A percentile compares a stretch with the other conserved stretches of the same genome.
Conservation (phyloP, 2,888 invertebrate genomes). For the Thera britannica region DNA sequence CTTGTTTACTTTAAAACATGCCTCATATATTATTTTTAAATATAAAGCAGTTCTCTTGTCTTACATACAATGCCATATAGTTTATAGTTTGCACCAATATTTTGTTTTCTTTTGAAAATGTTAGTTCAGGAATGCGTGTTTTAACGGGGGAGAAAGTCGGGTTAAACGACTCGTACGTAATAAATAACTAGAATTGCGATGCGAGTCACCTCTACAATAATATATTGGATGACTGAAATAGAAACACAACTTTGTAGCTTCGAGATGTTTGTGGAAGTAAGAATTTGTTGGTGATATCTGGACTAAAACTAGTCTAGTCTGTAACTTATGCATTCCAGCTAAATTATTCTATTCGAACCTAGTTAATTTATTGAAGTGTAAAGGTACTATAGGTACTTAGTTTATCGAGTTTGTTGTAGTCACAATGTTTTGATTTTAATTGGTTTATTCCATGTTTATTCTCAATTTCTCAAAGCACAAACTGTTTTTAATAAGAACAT, state of each 20-base stretch:
- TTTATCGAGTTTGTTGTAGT: not conserved
- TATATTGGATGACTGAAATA: conserved; percentile 7
- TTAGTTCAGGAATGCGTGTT: conserved; percentile 8
- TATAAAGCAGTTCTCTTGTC: too few relatives aligned
- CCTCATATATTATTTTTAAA: too few relatives aligned
- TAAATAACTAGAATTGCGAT: not conserved
- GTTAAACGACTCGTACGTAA: not conserved
- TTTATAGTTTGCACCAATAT: too few relatives aligned
- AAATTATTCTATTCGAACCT: too few relatives aligned
- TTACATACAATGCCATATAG: too few relatives aligned
- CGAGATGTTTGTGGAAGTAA: not conserved
- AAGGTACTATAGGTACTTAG: too few relatives aligned
- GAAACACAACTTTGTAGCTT: conserved; percentile 8
- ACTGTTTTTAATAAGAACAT: not conserved
- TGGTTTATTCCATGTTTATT: too few relatives aligned
- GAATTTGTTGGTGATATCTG: not conserved
- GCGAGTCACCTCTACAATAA: conserved; percentile 4
- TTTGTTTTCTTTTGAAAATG: not conserved
- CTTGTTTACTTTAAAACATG: too few relatives aligned
- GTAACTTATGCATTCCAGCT: not conserved
- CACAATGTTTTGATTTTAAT: not conserved
- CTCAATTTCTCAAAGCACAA: not conserved
- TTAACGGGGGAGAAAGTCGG: not conserved
- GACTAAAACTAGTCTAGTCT: not conserved
- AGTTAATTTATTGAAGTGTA: too few relatives aligned